phyloP scores from a whole-genome alignment of 2,888 invertebrate species.

The Caenorhabditis sp. region DNA sequence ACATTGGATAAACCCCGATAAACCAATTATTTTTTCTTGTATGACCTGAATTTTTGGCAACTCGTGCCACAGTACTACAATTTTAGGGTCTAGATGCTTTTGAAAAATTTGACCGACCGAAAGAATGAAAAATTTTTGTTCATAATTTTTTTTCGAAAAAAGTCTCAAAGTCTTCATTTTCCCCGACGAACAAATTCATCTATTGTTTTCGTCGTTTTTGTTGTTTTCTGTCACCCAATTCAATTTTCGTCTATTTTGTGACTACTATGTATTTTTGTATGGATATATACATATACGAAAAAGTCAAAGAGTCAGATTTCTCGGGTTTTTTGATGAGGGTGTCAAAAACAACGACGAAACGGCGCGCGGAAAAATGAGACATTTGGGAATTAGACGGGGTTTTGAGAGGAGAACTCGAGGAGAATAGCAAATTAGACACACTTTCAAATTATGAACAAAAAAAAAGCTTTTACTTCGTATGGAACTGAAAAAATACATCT shows the following conservation, averaged over 20 bases:
- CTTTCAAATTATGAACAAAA: too few species aligned
- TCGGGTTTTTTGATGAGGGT: background rate
- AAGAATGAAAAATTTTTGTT: too few species aligned
- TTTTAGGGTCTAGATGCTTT: too few species aligned
- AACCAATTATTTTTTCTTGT: too few species aligned
- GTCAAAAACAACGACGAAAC: background rate
- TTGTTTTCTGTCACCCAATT: conserved; percentile 1
- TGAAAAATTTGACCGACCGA: too few species aligned
- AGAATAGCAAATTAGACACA: too few species aligned
- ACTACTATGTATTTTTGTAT: background rate
- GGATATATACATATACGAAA: conserved; percentile 5
- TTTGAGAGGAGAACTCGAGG: background rate
- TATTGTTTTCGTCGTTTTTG: background rate
- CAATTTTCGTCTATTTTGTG: background rate
- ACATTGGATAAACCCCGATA: too few species aligned
- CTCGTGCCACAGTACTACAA: too few species aligned
- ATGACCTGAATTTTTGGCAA: too few species aligned
- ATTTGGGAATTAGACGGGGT: background rate
- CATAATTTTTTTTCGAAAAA: background rate
- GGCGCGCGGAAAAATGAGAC: background rate
- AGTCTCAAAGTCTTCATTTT: background rate
- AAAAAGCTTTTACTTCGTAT: too few species aligned
- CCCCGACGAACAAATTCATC: background rate
- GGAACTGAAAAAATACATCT: too few species aligned
- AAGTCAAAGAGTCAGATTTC: background rate